Evolutionary conservation across 2,113 vertebrate genomes (phyloP).

Genomic region (Crotalus helleri): DNA sequence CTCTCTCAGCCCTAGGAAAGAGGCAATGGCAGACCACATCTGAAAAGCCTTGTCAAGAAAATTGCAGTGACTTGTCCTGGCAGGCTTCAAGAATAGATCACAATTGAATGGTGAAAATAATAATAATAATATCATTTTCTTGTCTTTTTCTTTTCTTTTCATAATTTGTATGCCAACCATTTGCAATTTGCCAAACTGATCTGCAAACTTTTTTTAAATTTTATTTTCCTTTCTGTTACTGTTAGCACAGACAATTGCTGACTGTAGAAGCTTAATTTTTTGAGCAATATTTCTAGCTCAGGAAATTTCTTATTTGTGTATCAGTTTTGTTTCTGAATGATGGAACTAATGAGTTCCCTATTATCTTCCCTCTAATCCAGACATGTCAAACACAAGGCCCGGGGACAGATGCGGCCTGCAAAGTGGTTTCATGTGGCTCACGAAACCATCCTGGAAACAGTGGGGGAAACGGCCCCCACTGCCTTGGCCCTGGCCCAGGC

Average conservation of each 20-base stretch:
- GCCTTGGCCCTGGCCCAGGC: too few species aligned
- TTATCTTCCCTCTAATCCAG: background rate
- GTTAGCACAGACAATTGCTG: background rate
- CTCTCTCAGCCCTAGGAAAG: too few species aligned
- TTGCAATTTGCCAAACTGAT: background rate
- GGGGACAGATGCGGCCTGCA: too few species aligned
- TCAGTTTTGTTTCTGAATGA: conserved; percentile 1
- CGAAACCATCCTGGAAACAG: too few species aligned
- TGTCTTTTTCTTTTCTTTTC: background rate
- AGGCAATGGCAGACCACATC: too few species aligned
- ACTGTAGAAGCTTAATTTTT: background rate
- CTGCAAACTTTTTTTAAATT: background rate
- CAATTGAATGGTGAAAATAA: background rate
- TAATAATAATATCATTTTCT: background rate
- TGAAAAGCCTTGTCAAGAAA: too few species aligned
- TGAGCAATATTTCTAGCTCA: background rate
- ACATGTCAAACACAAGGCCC: too few species aligned
- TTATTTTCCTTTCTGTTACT: background rate
- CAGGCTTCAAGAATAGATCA: background rate
- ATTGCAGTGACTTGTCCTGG: too few species aligned
- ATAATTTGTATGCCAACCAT: background rate
- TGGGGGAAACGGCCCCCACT: too few species aligned
- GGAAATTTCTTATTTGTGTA: background rate
- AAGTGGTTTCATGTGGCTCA: too few species aligned
- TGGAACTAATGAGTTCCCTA: background rate